phyloP scores from a whole-genome alignment of 2,113 vertebrate genomes.

The Trogon surrucura region DNA sequence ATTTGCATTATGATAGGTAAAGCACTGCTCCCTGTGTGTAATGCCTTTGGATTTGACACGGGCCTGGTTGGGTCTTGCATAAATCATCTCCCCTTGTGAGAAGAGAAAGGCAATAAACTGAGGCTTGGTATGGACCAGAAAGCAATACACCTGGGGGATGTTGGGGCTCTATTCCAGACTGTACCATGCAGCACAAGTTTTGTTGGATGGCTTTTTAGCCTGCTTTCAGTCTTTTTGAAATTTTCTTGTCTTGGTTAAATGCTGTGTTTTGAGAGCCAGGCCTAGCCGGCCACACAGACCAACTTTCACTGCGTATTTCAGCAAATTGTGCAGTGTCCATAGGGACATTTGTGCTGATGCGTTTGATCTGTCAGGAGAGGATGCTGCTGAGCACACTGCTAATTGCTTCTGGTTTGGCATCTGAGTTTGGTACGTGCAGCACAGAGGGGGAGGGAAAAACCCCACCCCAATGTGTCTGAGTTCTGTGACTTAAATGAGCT shows the following conservation, averaged over 20 bases:
- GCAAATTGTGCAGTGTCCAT: not conserved
- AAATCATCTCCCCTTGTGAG: not conserved
- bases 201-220: not conserved
- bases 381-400: not conserved
- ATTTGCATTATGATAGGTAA: constrained; percentile 45
- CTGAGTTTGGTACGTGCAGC: not conserved
- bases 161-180: not conserved
- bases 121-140: not conserved
- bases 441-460: too few species aligned
- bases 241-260: not conserved
- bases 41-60: not conserved
- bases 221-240: not conserved
- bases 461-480: not conserved
- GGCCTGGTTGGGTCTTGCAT: not conserved
- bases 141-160: not conserved
- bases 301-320: not conserved
- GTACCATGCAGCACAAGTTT: not conserved
- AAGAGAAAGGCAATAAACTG: not conserved
- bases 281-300: not conserved
- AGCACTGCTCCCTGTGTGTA: not conserved
- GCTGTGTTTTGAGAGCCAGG: not conserved
- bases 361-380: not conserved
- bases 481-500: not conserved
- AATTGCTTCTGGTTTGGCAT: not conserved
- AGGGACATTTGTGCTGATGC: not conserved